Percentiles rank a stretch among this genome's conserved stretches.
phyloP scores from a whole-genome alignment of 2,113 vertebrate genomes.

The Centropristis striata region DNA sequence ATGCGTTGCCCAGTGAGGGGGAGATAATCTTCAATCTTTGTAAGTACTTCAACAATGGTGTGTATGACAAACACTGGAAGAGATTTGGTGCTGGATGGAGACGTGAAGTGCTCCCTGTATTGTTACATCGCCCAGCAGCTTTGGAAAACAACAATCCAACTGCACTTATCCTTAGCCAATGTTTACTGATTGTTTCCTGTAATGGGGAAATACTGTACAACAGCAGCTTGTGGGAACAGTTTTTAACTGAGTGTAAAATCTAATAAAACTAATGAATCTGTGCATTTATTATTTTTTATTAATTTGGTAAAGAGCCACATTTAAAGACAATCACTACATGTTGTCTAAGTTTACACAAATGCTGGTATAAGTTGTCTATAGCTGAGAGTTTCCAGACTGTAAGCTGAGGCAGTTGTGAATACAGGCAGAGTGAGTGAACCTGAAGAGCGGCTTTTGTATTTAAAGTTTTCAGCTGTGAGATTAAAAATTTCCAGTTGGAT shows the following conservation, averaged over 20 bases:
- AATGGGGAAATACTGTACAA: slow-evolving; percentile 43
- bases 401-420: slow-evolving; percentile 64
- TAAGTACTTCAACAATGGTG: slow-evolving; percentile 85
- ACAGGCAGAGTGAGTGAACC: slow-evolving; percentile 67
- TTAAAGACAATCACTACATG: slow-evolving; percentile 6
- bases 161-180: slow-evolving; percentile 61
- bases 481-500: slow-evolving; percentile 82
- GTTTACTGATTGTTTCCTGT: slow-evolving; percentile 66
- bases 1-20: slow-evolving; percentile 84
- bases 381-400: slow-evolving; percentile 48
- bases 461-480: slow-evolving; percentile 83
- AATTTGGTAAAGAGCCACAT: slow-evolving; percentile 7
- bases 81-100: slow-evolving; percentile 83
- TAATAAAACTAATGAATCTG: not conserved
- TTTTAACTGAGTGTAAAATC: slow-evolving; percentile 22
- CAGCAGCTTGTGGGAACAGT: slow-evolving; percentile 30
- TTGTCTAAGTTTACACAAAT: slow-evolving; percentile 45
- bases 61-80: slow-evolving; percentile 86
- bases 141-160: slow-evolving; percentile 72
- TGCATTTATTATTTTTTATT: not conserved
- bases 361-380: slow-evolving; percentile 30
- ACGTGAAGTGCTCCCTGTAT: slow-evolving; percentile 74
- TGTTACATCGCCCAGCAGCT: slow-evolving; percentile 74
- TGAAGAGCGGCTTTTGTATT: slow-evolving; percentile 78
- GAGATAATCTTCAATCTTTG: slow-evolving; percentile 87